A percentile compares a stretch with the other conserved stretches of the same genome.
Evolutionary conservation across 2,888 invertebrate genomes (phyloP).

Genomic region (Chaitophorus viminalis): DNA sequence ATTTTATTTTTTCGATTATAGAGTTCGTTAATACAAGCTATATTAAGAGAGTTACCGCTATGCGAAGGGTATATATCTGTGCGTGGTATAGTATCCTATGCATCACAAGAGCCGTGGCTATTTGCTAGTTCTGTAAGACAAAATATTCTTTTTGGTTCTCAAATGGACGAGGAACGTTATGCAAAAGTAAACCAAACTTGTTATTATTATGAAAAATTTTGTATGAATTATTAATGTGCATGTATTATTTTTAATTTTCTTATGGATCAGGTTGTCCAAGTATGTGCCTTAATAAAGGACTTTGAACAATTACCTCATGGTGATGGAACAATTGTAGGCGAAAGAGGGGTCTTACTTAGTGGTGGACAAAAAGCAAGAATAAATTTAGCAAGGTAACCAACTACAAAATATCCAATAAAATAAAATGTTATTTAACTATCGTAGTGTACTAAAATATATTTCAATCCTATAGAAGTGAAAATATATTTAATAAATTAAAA

Average conservation of each 20-base stretch:
- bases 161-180: constrained; percentile 78
- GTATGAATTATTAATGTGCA: background rate
- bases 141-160: constrained; percentile 90
- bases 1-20: constrained; percentile 66
- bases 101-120: constrained; percentile 89
- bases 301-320: constrained; percentile 80
- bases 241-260: constrained; percentile 21
- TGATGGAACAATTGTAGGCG: constrained; percentile 86
- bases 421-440: too few relatives aligned
- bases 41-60: constrained; percentile 81
- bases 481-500: background rate
- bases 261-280: constrained; percentile 72
- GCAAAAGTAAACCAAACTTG: constrained; percentile 68
- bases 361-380: constrained; percentile 87
- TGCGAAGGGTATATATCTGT: constrained; percentile 74
- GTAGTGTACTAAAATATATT: too few relatives aligned
- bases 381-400: constrained; percentile 68
- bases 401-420: background rate
- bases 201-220: background rate
- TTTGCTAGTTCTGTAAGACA: constrained; percentile 86
- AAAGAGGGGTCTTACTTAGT: constrained; percentile 83
- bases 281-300: constrained; percentile 79
- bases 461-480: background rate
- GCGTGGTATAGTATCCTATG: constrained; percentile 79
- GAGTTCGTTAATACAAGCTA: constrained; percentile 77